phyloP scores from a whole-genome alignment of 37 sponge, comb jelly and placozoan genomes.

The Spongia lamella region DNA sequence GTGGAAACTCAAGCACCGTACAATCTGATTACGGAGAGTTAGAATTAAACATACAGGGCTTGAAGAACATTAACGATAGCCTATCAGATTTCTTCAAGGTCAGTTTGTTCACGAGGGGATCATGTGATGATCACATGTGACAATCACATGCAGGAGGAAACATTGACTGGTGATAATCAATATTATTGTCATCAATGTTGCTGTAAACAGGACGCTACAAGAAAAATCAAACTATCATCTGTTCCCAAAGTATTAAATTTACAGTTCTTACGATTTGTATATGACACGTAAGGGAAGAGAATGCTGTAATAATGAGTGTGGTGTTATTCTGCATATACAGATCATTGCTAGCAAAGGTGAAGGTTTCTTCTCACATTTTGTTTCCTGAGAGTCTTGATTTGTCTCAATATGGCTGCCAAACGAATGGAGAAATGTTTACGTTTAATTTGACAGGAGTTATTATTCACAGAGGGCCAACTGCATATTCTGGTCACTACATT shows the following conservation, averaged over 20 bases:
- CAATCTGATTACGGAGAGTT: conserved; percentile 26
- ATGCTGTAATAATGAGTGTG: no score
- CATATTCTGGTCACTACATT: conserved; percentile 60
- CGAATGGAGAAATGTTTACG: background rate
- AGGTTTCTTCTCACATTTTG: conserved; percentile 10
- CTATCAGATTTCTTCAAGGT: conserved; percentile 55
- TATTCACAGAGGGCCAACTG: conserved; percentile 43
- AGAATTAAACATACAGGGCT: conserved; percentile 33
- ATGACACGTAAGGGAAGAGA: conserved; percentile 27
- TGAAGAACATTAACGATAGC: conserved; percentile 12
- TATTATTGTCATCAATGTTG: conserved; percentile 41
- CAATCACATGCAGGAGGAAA: conserved; percentile 32
- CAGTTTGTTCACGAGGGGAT: background rate
- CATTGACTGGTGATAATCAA: conserved; percentile 43
- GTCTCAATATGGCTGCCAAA: background rate
- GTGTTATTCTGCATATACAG: background rate
- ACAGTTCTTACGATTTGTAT: conserved; percentile 55
- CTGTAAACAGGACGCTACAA: conserved; percentile 36
- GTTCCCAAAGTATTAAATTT: conserved; percentile 41
- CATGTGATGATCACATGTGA: no score
- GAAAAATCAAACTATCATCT: conserved; percentile 29
- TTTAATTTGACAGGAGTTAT: conserved; percentile 46
- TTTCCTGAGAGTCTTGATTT: conserved; percentile 27
- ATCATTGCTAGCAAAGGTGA: conserved; percentile 28
- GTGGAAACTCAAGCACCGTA: background rate